Evolutionary conservation across 2,797 vertebrate genomes (phyloP), one percentile per base, ranked within the genome.

Genomic region (Sebastes dallii): DNA sequence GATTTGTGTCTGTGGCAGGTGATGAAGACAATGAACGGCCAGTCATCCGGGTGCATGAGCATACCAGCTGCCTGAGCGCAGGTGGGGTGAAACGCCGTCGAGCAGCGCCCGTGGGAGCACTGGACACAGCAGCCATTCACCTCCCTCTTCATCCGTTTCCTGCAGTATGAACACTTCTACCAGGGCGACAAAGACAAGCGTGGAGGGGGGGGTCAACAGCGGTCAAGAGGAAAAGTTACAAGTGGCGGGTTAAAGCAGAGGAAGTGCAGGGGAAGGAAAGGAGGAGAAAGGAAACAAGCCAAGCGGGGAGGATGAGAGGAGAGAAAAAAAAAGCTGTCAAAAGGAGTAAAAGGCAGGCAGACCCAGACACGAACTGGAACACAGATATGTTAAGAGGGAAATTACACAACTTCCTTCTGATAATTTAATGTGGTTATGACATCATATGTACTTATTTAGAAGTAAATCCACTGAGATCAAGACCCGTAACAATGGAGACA

Each of bases 11-110:
- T 95, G 89, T 96, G 97, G 93, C 98, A 99, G 88, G 98, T 99
- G 91, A 98, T 97, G 90, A 96, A 99, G 89, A 99, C 97, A 6
- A 98, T 96, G 52, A 99, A 99, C 0, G 98, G 98, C 98, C 98
- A 99, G 91, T 99, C 98, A 0, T 99, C 98, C 0, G 98, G 97
- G 87, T 99, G 96, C 98, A 99, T 98, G 94, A 98, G 96, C 83
- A 99, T 93, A 0, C 98, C 98, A 0, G 98, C 98, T 3, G 98
- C 98, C 92, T 98, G 98, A 56, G 98, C 98, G 5, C 98, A 99
- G 81, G 96, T 98, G 78, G 97, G 97, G 1, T 99, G 98, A 87
- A 99, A 99, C 5, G 98, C 97, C 0, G 98, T 99, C 27, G 98
- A 97, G 91, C 98, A 99, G 11, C 98, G 97, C 7, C 98, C 98